Conservation (phyloP, 2,888 invertebrate genomes). For the Brassicogethes aeneus region DNA sequence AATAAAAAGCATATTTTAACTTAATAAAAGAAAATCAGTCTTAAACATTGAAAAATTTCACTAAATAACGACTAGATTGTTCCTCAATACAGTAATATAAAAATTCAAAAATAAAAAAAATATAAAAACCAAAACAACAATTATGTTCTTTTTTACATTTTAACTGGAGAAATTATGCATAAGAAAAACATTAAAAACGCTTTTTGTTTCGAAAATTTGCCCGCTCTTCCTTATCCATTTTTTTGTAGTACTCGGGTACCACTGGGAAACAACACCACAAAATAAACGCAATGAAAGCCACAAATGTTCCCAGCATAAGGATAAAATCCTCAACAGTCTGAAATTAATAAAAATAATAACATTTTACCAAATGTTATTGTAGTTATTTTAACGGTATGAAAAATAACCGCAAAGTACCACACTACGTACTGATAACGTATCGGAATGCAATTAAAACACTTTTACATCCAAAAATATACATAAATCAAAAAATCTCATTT, state of each 20-base stretch:
- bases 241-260: slow-evolving; percentile 24
- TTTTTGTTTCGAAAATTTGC: not conserved
- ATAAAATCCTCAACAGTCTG: slow-evolving; percentile 56
- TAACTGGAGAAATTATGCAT: not conserved
- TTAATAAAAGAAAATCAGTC: too few species aligned
- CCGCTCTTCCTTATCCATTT: not conserved
- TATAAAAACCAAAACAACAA: too few species aligned
- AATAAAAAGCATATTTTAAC: too few species aligned
- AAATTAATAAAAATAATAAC: slow-evolving; percentile 8
- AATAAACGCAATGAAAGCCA: slow-evolving; percentile 54
- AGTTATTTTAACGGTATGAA: too few species aligned
- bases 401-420: too few species aligned
- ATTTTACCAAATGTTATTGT: too few species aligned
- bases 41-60: too few species aligned
- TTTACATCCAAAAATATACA: not conserved
- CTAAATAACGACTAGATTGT: too few species aligned
- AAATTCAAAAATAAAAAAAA: too few species aligned
- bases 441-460: too few species aligned
- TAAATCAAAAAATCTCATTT: not conserved
- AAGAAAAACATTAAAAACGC: not conserved
- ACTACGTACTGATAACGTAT: too few species aligned
- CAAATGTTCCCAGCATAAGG: slow-evolving; percentile 50
- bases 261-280: slow-evolving; percentile 56
- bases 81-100: too few species aligned
- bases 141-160: not conserved